Evolutionary conservation across 1,140 invertebrate species (phyloP).

Genomic region (Psilanteris sp.): DNA sequence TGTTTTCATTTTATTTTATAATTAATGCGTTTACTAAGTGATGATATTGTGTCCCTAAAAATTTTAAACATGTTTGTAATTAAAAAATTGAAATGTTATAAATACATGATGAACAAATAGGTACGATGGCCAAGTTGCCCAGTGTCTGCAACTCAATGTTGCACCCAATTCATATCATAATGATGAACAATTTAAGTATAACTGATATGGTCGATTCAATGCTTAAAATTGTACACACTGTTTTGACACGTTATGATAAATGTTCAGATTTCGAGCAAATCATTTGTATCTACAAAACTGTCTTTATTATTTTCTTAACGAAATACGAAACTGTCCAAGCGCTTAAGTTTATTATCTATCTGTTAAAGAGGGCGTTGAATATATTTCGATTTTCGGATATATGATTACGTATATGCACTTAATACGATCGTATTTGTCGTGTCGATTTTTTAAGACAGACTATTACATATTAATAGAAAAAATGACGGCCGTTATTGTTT

Average conservation of each 20-base stretch:
- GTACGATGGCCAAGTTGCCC: too few relatives aligned
- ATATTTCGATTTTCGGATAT: conserved; percentile 54
- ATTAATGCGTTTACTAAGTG: conserved; percentile 38
- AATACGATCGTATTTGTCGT: conserved; percentile 39
- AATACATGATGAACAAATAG: conserved; percentile 34
- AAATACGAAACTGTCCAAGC: conserved; percentile 50
- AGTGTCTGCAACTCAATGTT: too few relatives aligned
- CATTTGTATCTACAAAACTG: conserved; percentile 33
- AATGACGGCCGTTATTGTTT: conserved; percentile 16
- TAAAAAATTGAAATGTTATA: conserved; percentile 32
- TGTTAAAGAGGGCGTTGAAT: conserved; percentile 50
- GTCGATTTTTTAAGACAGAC: conserved; percentile 35
- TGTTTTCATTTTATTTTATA: conserved; percentile 32
- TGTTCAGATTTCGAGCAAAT: conserved; percentile 37
- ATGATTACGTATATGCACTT: conserved; percentile 56
- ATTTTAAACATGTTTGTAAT: conserved; percentile 10
- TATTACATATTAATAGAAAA: conserved; percentile 30
- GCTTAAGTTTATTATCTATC: conserved; percentile 44
- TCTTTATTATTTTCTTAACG: conserved; percentile 11
- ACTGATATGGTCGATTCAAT: conserved; percentile 59
- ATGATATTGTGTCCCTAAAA: conserved; percentile 17
- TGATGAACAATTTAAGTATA: conserved; percentile 36
- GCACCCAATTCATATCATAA: too few relatives aligned
- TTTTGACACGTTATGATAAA: conserved; percentile 50
- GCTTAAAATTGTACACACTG: conserved; percentile 44